Evolutionary conservation across 1,140 invertebrate genomes (phyloP), one percentile per base, ranked within the genome.

Genomic region (Zelostemma sp.): DNA sequence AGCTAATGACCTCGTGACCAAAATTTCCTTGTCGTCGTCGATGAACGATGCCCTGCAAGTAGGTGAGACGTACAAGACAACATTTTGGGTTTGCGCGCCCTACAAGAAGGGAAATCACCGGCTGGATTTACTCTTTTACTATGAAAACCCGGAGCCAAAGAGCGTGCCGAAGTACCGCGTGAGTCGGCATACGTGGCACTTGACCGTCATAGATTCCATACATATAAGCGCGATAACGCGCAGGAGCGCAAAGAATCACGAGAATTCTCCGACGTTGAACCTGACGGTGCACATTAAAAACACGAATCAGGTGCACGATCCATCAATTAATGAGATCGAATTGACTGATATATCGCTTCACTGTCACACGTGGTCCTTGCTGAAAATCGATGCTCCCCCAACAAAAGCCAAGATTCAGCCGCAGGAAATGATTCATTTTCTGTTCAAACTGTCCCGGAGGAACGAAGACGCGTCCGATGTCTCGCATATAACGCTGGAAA

Each of bases 71-170:
- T 80, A 88, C n/a, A 87, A 83, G 15, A 80, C 90, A 48, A 86
- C 87, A 16, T 83, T 92, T 68, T 93, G 91, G 90, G 80, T 93
- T 9, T 87, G 89, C 69, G 92, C 91, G 0, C 90, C 91, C 4
- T 86, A 89, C 58, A 81, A 86, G 33, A 88, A 88, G 18, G 92
- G 91, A 2, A 85, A 85, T 8, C 88, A 91, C 73, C 83, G 85
- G 4, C 78, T 93, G 15, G 88, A 93, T 74, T 80, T 94, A 54
- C 80, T 93, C 21, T 91, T 93, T 74, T 93, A 93, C 76, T 93
- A 93, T 78, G 89, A 92, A 72, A 88, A 90, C 72, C 80, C 83
- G 0, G 72, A 86, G 25, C 47, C 70, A 1, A 86, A 84, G 66
- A 76, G 81, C 61, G 69, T 80, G 61, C 80, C 87, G 4, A 86